Conservation (phyloP, 37 sponge, comb jelly and placozoan species). For the Eunapius fragilis region DNA sequence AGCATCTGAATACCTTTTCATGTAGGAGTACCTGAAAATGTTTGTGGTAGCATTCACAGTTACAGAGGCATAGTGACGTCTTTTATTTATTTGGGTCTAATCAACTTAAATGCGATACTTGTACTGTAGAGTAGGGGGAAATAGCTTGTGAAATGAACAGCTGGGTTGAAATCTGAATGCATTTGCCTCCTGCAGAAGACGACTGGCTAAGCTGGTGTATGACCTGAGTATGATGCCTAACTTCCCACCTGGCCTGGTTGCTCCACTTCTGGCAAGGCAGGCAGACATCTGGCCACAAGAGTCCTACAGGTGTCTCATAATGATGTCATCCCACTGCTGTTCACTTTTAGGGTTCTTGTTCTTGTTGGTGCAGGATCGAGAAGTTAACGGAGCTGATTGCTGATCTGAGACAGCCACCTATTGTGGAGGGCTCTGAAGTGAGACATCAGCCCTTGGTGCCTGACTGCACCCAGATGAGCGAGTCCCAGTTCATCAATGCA, state of each 20-base stretch:
- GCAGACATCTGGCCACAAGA: conserved; percentile 65
- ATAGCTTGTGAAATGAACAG: too few species aligned
- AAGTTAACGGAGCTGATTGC: conserved; percentile 74
- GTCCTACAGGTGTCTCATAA: conserved; percentile 28
- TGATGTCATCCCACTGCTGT: too few species aligned
- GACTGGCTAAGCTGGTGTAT: conserved; percentile 33
- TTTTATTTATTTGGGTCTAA: too few species aligned
- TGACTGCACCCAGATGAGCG: not conserved
- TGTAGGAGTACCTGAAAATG: too few species aligned
- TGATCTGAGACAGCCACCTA: conserved; percentile 53
- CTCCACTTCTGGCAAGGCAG: conserved; percentile 44
- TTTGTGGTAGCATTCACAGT: too few species aligned
- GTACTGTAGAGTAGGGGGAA: too few species aligned
- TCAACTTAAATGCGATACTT: too few species aligned
- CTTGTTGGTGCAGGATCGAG: too few species aligned
- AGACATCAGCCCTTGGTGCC: not conserved
- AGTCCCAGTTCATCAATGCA: not conserved
- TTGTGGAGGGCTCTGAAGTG: not conserved
- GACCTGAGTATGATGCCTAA: conserved; percentile 20
- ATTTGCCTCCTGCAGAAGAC: conserved; percentile 22
- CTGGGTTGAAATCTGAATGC: too few species aligned
- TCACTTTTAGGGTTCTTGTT: too few species aligned
- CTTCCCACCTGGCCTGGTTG: conserved; percentile 47
- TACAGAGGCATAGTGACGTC: too few species aligned
- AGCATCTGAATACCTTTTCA: too few species aligned